Evolutionary conservation across 2,113 vertebrate genomes (phyloP), one percentile per base, ranked within the genome.

Genomic region (Esox niger): DNA sequence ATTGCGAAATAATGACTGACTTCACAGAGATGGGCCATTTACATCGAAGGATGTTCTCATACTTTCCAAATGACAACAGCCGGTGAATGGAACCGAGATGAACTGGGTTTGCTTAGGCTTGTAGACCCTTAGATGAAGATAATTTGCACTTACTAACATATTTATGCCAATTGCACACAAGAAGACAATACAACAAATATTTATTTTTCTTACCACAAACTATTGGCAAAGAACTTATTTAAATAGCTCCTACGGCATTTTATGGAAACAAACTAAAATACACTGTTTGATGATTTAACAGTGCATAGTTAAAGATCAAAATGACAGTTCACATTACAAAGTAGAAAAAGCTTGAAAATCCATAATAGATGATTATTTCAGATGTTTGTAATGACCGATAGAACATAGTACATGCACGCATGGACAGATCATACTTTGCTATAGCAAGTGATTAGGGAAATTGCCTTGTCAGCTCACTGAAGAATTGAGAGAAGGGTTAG

Each of bases 61-160:
- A 77, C 78, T 84, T 85, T 86, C 79, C 83, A 74, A 62, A 72
- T 73, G 43, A 64, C 27, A 58, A 59, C 61, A 52, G 60, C 47
- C 56, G 54, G 17, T 57, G 66, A 71, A 76, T 76, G 56, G 30
- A 75, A 76, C 60, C 52, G 62, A 56, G 49, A 68, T 52, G 69
- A 64, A 59, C 29, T 27, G 43, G 32, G 27, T 25, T 56, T 55
- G 47, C 46, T 6, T 17, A 47, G 38, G 43, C 35, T 35, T 59
- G 59, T 21, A 73, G 66, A 62, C 64, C 64, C 29, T 31, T 8
- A 23, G 30, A 26, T 6, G 38, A 6, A 32, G 26, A 64, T 26
- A 52, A 43, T 47, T 60, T 23, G 20, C 13, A 35, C 52, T 46
- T 35, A 63, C 71, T 62, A 69, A 65, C 68, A 46, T 47, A 72